These are phyloP conservation scores for Acomys russatus DNA, from an alignment of 2,797 vertebrate genomes.

Conservation along the genomic window DNA sequence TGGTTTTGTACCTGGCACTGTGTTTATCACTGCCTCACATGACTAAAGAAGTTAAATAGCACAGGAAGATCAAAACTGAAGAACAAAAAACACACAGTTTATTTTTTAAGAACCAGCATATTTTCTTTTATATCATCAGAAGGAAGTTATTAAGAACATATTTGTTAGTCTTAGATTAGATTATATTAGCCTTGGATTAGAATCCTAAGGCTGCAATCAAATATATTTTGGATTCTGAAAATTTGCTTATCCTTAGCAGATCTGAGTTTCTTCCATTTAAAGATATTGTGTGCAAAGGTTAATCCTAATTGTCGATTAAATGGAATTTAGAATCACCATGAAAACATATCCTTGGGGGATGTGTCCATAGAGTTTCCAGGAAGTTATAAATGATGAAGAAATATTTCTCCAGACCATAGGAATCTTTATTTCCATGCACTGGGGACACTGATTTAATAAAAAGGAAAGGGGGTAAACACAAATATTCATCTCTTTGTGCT, in stretches of 20 bases:
- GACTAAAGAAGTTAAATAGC: neutral
- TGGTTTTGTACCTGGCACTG: neutral
- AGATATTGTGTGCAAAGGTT: neutral
- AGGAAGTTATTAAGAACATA: neutral
- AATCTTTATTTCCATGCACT: neutral
- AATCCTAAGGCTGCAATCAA: neutral
- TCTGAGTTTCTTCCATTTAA: constrained; percentile 5
- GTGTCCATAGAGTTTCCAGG: neutral
- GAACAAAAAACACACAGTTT: neutral
- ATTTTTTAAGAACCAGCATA: neutral
- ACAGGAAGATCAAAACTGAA: neutral
- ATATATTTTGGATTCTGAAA: neutral
- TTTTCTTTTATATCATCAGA: neutral
- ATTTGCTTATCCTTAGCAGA: neutral
- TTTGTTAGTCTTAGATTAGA: neutral
- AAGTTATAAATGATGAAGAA: neutral
- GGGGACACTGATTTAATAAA: neutral
- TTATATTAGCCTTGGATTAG: neutral
- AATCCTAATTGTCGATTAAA: neutral
- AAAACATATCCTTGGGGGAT: neutral
- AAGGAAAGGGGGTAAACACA: neutral
- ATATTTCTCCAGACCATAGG: no score
- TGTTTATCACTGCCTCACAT: neutral
- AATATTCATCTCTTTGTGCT: neutral
- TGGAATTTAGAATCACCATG: neutral